Evolutionary conservation across 23 tunicate genomes (phyloP).

Genomic region (Phallusia fumigata): DNA sequence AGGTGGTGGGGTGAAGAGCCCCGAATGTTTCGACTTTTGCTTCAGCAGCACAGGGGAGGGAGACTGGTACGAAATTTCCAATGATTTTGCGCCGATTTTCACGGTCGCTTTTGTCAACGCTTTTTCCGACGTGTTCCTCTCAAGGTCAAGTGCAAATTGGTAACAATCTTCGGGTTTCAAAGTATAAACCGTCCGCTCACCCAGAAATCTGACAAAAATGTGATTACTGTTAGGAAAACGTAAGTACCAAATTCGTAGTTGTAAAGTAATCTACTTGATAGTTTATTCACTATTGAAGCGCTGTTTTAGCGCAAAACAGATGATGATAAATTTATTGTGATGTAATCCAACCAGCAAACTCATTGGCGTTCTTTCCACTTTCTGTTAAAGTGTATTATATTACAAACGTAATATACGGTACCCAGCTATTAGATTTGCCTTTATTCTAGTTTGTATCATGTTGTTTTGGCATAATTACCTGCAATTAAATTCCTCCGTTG

Average conservation of each 20-base stretch:
- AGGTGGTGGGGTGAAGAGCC: conserved; percentile 3
- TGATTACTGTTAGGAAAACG: neutral
- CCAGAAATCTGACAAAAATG: conserved; percentile 44
- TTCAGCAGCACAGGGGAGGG: conserved; percentile 12
- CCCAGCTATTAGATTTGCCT: too few relatives aligned
- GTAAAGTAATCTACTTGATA: too few relatives aligned
- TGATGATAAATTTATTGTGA: too few relatives aligned
- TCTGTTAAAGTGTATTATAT: too few relatives aligned
- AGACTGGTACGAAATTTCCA: conserved; percentile 25
- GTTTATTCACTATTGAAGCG: too few relatives aligned
- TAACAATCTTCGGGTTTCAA: conserved; percentile 76
- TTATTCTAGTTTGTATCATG: too few relatives aligned
- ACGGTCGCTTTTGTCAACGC: conserved; percentile 23
- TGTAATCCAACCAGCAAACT: too few relatives aligned
- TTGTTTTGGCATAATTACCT: conserved; percentile 4
- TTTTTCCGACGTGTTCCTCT: conserved; percentile 19
- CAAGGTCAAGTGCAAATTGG: conserved; percentile 45
- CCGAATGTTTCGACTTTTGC: neutral
- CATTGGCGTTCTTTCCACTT: too few relatives aligned
- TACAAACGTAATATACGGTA: too few relatives aligned
- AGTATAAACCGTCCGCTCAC: conserved; percentile 59
- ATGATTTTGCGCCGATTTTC: conserved; percentile 3
- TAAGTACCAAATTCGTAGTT: too few relatives aligned
- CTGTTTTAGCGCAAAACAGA: too few relatives aligned
- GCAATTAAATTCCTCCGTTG: conserved; percentile 15